Evolutionary conservation across 1,140 invertebrate genomes (phyloP).

Genomic region (Ceratitis capitata): DNA sequence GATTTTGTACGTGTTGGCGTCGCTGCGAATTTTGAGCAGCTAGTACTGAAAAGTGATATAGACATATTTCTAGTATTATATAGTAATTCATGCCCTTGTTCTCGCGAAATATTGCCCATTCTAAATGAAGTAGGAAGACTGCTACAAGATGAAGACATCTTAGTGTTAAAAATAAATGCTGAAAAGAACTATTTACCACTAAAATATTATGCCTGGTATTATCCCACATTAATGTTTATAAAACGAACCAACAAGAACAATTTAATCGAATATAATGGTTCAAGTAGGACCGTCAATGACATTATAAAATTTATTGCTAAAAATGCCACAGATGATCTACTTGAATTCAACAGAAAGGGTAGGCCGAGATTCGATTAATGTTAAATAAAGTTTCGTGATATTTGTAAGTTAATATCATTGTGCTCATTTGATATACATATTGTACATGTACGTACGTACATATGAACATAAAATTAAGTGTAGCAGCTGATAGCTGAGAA

Average conservation of each 20-base stretch:
- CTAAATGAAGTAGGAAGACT: constrained; percentile 6
- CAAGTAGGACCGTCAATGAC: not conserved
- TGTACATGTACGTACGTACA: too few relatives aligned
- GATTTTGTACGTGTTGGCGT: constrained; percentile 32
- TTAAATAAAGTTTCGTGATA: not conserved
- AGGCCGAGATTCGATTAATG: not conserved
- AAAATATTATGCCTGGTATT: not conserved
- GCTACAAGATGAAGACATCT: not conserved
- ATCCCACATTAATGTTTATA: constrained; percentile 10
- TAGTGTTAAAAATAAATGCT: constrained; percentile 28
- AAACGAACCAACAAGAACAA: not conserved
- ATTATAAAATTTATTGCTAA: constrained; percentile 36
- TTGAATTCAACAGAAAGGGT: not conserved
- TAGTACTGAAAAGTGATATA: constrained; percentile 10
- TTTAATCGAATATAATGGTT: not conserved
- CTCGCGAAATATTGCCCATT: not conserved
- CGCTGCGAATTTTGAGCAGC: constrained; percentile 7
- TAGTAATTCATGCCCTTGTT: not conserved
- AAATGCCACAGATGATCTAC: not conserved
- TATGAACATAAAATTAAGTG: not conserved
- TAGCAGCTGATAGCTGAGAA: constrained; percentile 7
- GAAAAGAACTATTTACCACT: constrained; percentile 35
- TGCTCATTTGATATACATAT: not conserved
- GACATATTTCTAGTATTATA: constrained; percentile 22
- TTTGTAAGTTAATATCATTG: not conserved